Evolutionary conservation across 2,113 vertebrate species (phyloP).

Genomic region (Solea senegalensis): DNA sequence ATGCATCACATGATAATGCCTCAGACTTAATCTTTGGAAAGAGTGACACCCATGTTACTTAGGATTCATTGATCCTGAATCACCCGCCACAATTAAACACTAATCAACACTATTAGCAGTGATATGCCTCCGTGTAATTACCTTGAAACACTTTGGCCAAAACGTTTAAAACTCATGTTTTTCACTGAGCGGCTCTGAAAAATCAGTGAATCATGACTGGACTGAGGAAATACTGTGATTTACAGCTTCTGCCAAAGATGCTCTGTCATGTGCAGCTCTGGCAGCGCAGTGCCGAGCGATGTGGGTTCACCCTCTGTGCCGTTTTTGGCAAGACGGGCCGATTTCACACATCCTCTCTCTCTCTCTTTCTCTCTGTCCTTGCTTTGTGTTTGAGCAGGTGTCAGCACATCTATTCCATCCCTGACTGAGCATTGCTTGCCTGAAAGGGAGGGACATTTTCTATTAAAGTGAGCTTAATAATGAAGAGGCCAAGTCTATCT

Average conservation of each 20-base stretch:
- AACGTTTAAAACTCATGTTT: conserved; percentile 19
- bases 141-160: conserved; percentile 33
- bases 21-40: too few relatives aligned
- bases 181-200: background rate
- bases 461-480: conserved; percentile 55
- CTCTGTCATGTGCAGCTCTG: conserved; percentile 36
- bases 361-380: conserved; percentile 6
- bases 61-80: conserved; percentile 40
- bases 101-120: conserved; percentile 17
- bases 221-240: conserved; percentile 20
- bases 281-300: conserved; percentile 24
- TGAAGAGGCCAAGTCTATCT: conserved; percentile 42
- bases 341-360: conserved; percentile 42
- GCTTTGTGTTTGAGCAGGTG: conserved; percentile 50
- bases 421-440: conserved; percentile 54
- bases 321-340: conserved; percentile 46
- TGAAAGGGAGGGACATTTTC: conserved; percentile 19
- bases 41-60: background rate
- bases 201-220: conserved; percentile 19
- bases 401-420: conserved; percentile 65
- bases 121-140: conserved; percentile 21
- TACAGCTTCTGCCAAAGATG: conserved; percentile 24
- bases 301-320: conserved; percentile 44
- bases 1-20: too few relatives aligned
- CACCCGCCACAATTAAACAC: conserved; percentile 34